phyloP scores from a whole-genome alignment of 2,113 vertebrate species.

The Electrona antarctica region DNA sequence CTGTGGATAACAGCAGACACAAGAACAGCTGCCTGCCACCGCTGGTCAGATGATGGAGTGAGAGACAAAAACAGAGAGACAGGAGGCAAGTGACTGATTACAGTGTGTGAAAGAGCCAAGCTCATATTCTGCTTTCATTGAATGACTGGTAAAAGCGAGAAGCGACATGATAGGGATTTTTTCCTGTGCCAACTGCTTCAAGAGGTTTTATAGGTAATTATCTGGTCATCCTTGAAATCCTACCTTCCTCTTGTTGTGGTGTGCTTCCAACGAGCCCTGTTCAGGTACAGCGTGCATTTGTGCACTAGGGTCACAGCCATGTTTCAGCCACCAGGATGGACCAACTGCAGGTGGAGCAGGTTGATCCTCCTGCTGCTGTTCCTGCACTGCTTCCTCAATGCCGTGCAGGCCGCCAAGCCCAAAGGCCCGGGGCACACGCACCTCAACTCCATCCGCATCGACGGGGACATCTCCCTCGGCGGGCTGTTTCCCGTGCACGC shows the following conservation, averaged over 20 bases:
- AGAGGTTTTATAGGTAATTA: constrained; percentile 67
- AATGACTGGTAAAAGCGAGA: constrained; percentile 54
- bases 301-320: constrained; percentile 55
- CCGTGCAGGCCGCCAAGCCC: constrained; percentile 82
- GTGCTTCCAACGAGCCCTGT: constrained; percentile 24
- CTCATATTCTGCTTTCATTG: constrained; percentile 66
- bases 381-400: constrained; percentile 75
- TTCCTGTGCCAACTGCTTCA: constrained; percentile 60
- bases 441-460: constrained; percentile 97
- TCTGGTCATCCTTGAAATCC: constrained; percentile 56
- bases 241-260: constrained; percentile 54
- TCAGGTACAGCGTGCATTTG: constrained; percentile 23
- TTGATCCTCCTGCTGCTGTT: constrained; percentile 61
- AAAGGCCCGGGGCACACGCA: constrained; percentile 91
- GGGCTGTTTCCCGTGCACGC: constrained; percentile 95
- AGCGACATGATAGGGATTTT: constrained; percentile 63
- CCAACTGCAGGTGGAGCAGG: constrained; percentile 34
- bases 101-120: constrained; percentile 47
- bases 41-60: constrained; percentile 63
- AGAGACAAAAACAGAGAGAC: constrained; percentile 40
- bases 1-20: constrained; percentile 54
- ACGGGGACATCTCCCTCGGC: constrained; percentile 95
- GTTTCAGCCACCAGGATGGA: constrained; percentile 53
- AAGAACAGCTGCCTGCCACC: constrained; percentile 49
- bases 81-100: constrained; percentile 44